Conservation (phyloP, 2,888 invertebrate species). For the Orthonevra nobilis region DNA sequence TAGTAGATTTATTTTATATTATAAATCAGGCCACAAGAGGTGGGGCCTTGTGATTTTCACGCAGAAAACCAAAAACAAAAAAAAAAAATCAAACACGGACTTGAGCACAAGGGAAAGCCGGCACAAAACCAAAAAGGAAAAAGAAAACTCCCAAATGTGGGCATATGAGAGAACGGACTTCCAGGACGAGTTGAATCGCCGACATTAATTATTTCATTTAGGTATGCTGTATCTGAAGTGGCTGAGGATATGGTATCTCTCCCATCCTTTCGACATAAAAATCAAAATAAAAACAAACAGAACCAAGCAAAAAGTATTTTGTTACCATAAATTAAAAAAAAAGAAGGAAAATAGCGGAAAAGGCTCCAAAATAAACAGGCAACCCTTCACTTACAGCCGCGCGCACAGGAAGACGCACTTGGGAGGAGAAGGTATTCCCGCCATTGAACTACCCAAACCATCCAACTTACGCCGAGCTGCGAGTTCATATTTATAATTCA, state of each 20-base stretch:
- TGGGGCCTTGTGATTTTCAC: slow-evolving; percentile 68
- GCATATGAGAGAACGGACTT: slow-evolving; percentile 31
- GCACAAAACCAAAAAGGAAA: slow-evolving; percentile 14
- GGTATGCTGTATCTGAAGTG: slow-evolving; percentile 52
- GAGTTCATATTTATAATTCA: too few relatives aligned
- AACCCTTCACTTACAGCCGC: slow-evolving; percentile 22
- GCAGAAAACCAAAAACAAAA: slow-evolving; percentile 53
- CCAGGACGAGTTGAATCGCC: slow-evolving; percentile 46
- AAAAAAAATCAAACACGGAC: slow-evolving; percentile 53
- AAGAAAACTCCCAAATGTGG: slow-evolving; percentile 53
- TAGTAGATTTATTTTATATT: slow-evolving; percentile 70
- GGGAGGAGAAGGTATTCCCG: too few relatives aligned
- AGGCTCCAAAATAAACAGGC: slow-evolving; percentile 16
- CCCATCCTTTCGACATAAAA: slow-evolving; percentile 34
- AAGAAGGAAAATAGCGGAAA: slow-evolving; percentile 9
- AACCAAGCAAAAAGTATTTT: slow-evolving; percentile 23
- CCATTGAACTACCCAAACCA: not conserved
- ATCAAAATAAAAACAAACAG: slow-evolving; percentile 11
- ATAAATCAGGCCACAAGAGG: slow-evolving; percentile 67
- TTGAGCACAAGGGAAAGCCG: slow-evolving; percentile 31
- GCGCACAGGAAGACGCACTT: slow-evolving; percentile 7
- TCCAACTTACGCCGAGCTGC: slow-evolving; percentile 12
- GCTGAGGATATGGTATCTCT: slow-evolving; percentile 41
- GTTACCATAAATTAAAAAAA: slow-evolving; percentile 58
- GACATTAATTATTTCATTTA: slow-evolving; percentile 68